Evolutionary conservation across 2,797 vertebrate species (phyloP), one percentile per base, ranked within the genome.

Genomic region (Oreochromis grahami): DNA sequence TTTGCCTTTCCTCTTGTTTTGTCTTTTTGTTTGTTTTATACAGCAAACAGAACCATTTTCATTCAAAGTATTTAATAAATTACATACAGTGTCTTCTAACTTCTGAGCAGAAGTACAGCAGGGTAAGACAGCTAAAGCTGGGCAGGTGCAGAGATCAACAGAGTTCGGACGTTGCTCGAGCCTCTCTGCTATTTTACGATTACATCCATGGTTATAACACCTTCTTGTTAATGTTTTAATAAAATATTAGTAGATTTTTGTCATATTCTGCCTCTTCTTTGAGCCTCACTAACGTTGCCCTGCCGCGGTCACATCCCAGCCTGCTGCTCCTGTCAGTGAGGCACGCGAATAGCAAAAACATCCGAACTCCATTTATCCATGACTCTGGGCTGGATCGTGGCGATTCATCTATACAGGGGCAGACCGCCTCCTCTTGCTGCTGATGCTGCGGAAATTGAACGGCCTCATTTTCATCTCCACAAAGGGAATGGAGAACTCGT

Each of bases 401-500:
- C 10, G 41, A 88, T n/a, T 56, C 21, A 70, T 95, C 97, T 97
- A 99, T 96, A 96, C 96, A 63, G 90, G 94, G 82, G 94, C 92
- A 79, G 98, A 98, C 92, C 98, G 96, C 95, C 97, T 97, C 94
- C 97, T 96, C 95, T 97, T 97, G 90, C 97, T 97, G 21, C 94
- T 96, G 91, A 96, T 87, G 91, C 96, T 98, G 70, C 96, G 97
- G 89, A 97, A 98, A 96, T 95, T 98, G 90, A 97, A 99, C 12
- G 98, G 98, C 83, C 98, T 96, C 95, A 97, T 98, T 96, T 99
- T 99, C 99, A 99, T 99, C 96, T 99, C 99, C 94, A 99, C 98
- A 3, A 98, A 98, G 15, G 99, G 99, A 84, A 99, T 98, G 84
- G 99, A 99, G 95, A 99, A 98, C 93, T 99, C 99, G 0, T 99